Evolutionary conservation across 2,888 invertebrate genomes (phyloP), one percentile per base, ranked within the genome.

Genomic region (Scotopteryx bipunctaria): DNA sequence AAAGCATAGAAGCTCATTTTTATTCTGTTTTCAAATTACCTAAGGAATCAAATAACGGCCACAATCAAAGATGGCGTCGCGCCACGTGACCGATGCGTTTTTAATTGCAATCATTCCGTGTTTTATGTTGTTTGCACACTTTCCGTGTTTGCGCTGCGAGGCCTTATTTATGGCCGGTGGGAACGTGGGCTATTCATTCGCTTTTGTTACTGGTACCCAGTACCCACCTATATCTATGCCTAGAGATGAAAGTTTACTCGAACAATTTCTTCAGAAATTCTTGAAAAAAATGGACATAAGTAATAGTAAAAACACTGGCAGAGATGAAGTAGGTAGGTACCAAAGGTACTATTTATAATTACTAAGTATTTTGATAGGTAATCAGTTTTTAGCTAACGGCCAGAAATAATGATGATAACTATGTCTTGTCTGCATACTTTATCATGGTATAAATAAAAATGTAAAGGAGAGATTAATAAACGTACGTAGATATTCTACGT

Each of bases 61-160:
- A 54, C 59, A 58, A 66, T 61, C 55, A 79, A 86, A 86, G 82
- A 88, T 87, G 88, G 87, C 88, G 73, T 67, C 65, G 59, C 62
- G 79, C 69, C 85, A 82, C 84, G 86, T 81, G 86, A 77, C 82
- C 83, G 85, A 87, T 87, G 87, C 86, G 86, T 90, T 89, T 89
- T 87, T 89, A 89, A 89, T 87, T 89, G 88, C 86, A 88, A 89
- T 88, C 87, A 86, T 89, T 86, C 79, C 81, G 85, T 89, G 88
- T 88, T 90, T 90, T 90, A 90, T 87, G 86, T 84, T 89, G 88
- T 88, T 88, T 89, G 81, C 78, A 68, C 77, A 78, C 83, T 84
- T 83, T 81, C 80, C 78, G 78, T 73, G 86, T 86, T 86, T 86
- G 81, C 68, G 65, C 69, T 69, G 71, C 78, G 70, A 76, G 81